Conservation (phyloP, 2,113 vertebrate species). For the Brachyhypopomus occidentalis region DNA sequence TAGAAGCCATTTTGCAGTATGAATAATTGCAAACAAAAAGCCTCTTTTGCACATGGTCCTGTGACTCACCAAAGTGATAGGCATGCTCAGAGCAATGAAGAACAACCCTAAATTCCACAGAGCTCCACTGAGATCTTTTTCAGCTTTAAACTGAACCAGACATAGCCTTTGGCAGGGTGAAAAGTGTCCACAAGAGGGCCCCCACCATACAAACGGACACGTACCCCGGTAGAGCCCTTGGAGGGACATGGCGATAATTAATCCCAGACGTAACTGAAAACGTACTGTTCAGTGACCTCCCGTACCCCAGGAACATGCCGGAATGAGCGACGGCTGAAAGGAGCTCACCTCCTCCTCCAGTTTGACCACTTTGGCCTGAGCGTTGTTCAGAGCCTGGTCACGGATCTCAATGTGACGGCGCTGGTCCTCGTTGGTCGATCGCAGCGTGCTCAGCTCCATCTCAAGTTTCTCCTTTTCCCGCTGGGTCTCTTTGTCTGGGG, state of each 20-base stretch:
- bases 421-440: constrained; percentile 93
- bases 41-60: constrained; percentile 19
- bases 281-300: constrained; percentile 17
- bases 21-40: constrained; percentile 37
- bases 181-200: constrained; percentile 48
- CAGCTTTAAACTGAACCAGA: constrained; percentile 45
- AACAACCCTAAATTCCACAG: constrained; percentile 38
- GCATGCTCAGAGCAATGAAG: constrained; percentile 19
- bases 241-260: constrained; percentile 24
- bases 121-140: constrained; percentile 29
- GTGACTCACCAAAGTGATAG: constrained; percentile 43
- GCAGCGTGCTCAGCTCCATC: constrained; percentile 85
- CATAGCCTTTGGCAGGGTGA: constrained; percentile 40
- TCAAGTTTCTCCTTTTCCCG: constrained; percentile 96
- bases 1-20: neutral
- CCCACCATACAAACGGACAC: constrained; percentile 26
- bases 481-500: constrained; percentile 88
- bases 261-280: constrained; percentile 38
- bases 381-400: constrained; percentile 95
- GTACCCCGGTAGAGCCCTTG: constrained; percentile 11
- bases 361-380: constrained; percentile 97
- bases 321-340: constrained; percentile 16
- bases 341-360: constrained; percentile 92
- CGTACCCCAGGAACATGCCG: constrained; percentile 26
- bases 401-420: constrained; percentile 96